Percentiles rank a stretch among this genome's conserved stretches.
Evolutionary conservation across 2,888 invertebrate genomes (phyloP).

Genomic region (Tenthredo scrophulariae): DNA sequence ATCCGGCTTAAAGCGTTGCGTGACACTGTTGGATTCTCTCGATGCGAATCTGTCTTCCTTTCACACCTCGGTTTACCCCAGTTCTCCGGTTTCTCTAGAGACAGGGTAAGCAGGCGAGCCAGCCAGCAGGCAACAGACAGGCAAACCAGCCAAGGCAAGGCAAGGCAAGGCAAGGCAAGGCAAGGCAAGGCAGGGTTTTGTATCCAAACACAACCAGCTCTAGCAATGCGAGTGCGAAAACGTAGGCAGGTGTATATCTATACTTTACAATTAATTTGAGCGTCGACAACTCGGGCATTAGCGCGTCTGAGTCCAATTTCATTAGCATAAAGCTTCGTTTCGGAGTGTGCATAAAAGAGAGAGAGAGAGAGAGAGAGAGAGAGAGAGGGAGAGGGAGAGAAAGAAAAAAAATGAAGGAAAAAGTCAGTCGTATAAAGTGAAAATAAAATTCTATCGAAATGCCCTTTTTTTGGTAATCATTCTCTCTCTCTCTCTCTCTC

Average conservation of each 20-base stretch:
- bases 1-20: background rate
- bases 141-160: background rate
- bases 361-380: background rate
- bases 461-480: background rate
- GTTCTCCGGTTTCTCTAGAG: constrained; percentile 20
- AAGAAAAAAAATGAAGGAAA: background rate
- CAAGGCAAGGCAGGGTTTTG: background rate
- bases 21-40: background rate
- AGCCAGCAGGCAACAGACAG: background rate
- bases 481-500: background rate
- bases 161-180: background rate
- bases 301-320: constrained; percentile 22
- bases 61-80: constrained; percentile 22
- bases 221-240: background rate
- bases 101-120: background rate
- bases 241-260: constrained; percentile 28
- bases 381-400: background rate
- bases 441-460: background rate
- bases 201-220: background rate
- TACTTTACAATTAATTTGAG: constrained; percentile 12
- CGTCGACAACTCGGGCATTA: constrained; percentile 11
- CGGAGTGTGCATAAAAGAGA: background rate
- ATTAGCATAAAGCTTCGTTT: constrained; percentile 38
- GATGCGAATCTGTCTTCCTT: background rate
- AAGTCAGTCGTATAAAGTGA: background rate